Percentiles rank a stretch among this genome's conserved stretches.
Evolutionary conservation across 2,888 invertebrate species (phyloP).

Genomic region (Rhingia campestris): DNA sequence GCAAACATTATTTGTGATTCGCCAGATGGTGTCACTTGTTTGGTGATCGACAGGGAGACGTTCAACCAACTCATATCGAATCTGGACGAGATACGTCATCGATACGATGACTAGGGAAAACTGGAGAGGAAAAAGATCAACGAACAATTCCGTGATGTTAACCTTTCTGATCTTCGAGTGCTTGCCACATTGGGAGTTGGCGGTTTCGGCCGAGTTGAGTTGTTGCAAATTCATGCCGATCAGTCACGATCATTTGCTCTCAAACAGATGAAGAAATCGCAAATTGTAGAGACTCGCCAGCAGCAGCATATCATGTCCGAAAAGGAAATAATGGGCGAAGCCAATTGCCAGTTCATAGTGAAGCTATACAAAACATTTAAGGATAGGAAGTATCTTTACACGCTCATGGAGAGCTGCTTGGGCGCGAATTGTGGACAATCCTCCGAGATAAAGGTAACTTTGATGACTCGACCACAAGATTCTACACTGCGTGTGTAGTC

Average conservation of each 20-base stretch:
- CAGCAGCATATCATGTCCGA: slow-evolving; percentile 99
- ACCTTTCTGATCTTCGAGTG: slow-evolving; percentile 93
- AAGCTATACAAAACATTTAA: slow-evolving; percentile 98
- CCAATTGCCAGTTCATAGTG: slow-evolving; percentile 98
- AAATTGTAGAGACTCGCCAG: slow-evolving; percentile 98
- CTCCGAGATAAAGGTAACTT: slow-evolving; percentile 95
- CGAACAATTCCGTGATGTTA: slow-evolving; percentile 93
- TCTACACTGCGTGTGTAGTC: slow-evolving; percentile 98
- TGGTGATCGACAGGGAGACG: slow-evolving; percentile 97
- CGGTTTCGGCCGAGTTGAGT: slow-evolving; percentile 98
- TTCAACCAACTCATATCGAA: slow-evolving; percentile 97
- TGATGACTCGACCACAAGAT: slow-evolving; percentile 95
- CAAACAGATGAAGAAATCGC: slow-evolving; percentile 99
- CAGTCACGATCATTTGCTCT: slow-evolving; percentile 92
- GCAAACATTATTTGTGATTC: slow-evolving; percentile 98
- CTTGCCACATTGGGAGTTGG: slow-evolving; percentile 99
- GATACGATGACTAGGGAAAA: slow-evolving; percentile 93
- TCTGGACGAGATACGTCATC: slow-evolving; percentile 95
- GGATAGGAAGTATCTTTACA: slow-evolving; percentile 98
- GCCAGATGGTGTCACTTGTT: slow-evolving; percentile 95
- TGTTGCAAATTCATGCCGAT: slow-evolving; percentile 95
- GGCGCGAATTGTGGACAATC: slow-evolving; percentile 99
- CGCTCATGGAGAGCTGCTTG: slow-evolving; percentile 99
- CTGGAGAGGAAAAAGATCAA: slow-evolving; percentile 91
- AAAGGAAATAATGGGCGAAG: slow-evolving; percentile 98